These are phyloP conservation scores for Oceanites oceanicus DNA, from an alignment of 2,113 vertebrate genomes.

Conservation along the genomic window DNA sequence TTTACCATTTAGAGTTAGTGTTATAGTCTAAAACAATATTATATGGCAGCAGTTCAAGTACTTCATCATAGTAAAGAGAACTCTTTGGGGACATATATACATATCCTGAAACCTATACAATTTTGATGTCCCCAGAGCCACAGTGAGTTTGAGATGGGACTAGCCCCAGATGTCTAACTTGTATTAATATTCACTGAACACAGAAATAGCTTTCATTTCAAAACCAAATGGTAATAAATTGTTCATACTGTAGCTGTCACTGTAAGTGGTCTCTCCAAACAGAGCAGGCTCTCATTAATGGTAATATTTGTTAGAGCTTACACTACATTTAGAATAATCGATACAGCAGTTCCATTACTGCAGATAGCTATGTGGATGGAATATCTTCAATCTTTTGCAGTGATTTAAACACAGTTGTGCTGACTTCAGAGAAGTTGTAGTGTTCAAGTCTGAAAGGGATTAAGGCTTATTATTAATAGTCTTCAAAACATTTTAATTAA, in stretches of 20 bases:
- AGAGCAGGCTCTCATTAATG: neutral
- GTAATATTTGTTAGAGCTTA: neutral
- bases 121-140: neutral
- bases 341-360: neutral
- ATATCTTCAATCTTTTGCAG: neutral
- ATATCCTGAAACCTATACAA: neutral
- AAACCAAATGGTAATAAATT: neutral
- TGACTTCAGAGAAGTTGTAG: neutral
- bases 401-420: neutral
- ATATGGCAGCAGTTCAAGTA: neutral
- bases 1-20: neutral
- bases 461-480: neutral
- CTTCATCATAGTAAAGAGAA: neutral
- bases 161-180: neutral
- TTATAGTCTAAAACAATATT: neutral
- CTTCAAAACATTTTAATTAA: neutral
- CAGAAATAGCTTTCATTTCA: neutral
- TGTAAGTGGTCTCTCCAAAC: neutral
- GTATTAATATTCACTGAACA: neutral
- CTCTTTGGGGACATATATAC: neutral
- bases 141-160: neutral
- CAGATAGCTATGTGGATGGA: neutral
- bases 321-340: neutral
- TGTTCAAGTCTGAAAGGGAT: neutral
- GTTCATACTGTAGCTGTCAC: neutral